phyloP scores from a whole-genome alignment of 2,888 invertebrate genomes.

The Eristalis intricaria region DNA sequence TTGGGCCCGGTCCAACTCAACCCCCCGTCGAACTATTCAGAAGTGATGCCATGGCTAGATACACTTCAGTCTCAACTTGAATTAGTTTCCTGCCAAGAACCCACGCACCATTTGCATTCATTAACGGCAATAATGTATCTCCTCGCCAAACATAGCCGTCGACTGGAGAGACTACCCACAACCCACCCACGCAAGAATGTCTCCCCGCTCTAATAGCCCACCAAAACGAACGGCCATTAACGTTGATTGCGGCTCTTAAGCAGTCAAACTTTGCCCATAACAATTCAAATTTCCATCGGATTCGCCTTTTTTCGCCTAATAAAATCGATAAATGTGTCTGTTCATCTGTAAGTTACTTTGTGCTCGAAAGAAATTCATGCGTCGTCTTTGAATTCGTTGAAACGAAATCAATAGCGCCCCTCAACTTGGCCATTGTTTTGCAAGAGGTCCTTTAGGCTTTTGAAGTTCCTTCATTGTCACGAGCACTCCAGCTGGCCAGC shows the following conservation, averaged over 20 bases:
- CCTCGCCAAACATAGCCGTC: not conserved
- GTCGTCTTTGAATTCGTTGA: not conserved
- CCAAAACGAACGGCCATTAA: slow-evolving; percentile 31
- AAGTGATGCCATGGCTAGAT: not conserved
- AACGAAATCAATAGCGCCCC: not conserved
- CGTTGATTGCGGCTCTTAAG: slow-evolving; percentile 28
- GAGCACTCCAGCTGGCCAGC: not conserved
- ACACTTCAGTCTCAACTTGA: not conserved
- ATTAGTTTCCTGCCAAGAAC: not conserved
- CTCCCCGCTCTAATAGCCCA: slow-evolving; percentile 3
- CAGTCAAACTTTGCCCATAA: slow-evolving; percentile 38
- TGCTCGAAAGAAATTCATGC: not conserved
- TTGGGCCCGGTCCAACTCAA: not conserved
- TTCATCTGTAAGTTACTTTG: slow-evolving; percentile 14
- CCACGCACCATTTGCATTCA: slow-evolving; percentile 27
- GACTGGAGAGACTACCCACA: not conserved
- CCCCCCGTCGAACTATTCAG: not conserved
- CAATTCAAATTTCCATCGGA: slow-evolving; percentile 42
- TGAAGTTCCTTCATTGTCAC: not conserved
- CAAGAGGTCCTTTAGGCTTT: not conserved
- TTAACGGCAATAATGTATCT: slow-evolving; percentile 9
- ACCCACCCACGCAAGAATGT: not conserved
- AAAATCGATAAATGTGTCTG: slow-evolving; percentile 30
- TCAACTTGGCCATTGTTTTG: slow-evolving; percentile 13
- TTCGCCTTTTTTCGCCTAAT: slow-evolving; percentile 8